Percentiles rank a stretch among this genome's conserved stretches.
Conservation (phyloP, 2,888 invertebrate genomes). For the Drosophila pseudotalamancana region DNA sequence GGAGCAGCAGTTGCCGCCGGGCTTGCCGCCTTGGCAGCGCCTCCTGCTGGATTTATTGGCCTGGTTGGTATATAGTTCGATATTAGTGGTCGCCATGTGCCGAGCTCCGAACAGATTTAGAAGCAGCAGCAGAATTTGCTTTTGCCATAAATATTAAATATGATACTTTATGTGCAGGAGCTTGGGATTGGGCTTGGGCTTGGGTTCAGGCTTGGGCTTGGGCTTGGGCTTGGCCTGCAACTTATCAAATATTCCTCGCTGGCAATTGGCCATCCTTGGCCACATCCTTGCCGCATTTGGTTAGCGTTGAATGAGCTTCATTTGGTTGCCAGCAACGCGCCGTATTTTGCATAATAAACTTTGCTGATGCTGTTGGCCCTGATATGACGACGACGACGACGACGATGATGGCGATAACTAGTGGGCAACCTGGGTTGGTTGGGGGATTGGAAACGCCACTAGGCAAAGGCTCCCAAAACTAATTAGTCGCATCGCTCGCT, state of each 20-base stretch:
- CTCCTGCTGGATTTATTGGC: conserved; percentile 73
- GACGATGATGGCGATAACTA: conserved; percentile 32
- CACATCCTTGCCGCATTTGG: conserved; percentile 74
- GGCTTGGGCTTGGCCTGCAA: conserved; percentile 53
- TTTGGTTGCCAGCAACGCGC: conserved; percentile 69
- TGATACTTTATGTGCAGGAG: conserved; percentile 73
- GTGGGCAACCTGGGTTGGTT: background rate
- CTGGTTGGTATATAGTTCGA: conserved; percentile 58
- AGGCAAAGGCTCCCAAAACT: conserved; percentile 68
- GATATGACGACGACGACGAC: conserved; percentile 29
- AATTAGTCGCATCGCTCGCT: conserved; percentile 63
- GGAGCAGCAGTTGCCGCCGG: conserved; percentile 17
- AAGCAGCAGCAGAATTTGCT: conserved; percentile 52
- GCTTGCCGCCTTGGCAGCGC: conserved; percentile 41
- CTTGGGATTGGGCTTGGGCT: conserved; percentile 34
- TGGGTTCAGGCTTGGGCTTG: conserved; percentile 32
- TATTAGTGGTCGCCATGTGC: conserved; percentile 60
- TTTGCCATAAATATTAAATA: conserved; percentile 81
- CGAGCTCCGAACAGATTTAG: conserved; percentile 43
- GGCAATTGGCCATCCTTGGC: conserved; percentile 77
- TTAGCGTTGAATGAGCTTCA: conserved; percentile 77
- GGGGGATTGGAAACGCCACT: conserved; percentile 30
- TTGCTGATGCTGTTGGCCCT: conserved; percentile 39
- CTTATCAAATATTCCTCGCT: conserved; percentile 76
- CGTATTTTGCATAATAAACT: conserved; percentile 80